Percentiles rank a stretch among this genome's conserved stretches.
Evolutionary conservation across 2,797 vertebrate genomes (phyloP).

Genomic region (Phrynocephalus forsythii): DNA sequence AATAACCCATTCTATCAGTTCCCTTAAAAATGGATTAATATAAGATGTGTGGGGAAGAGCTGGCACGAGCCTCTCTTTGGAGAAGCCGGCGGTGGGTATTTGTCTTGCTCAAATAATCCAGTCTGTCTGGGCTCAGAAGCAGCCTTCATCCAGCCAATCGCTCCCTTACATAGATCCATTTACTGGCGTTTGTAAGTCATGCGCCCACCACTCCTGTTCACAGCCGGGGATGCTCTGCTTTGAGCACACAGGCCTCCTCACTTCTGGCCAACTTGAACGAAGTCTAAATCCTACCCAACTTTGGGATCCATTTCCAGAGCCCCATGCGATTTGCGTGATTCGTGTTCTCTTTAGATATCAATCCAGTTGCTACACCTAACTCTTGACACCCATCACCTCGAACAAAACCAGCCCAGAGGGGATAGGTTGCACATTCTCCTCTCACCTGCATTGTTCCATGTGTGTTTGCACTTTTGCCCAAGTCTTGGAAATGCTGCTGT

Average conservation of each 20-base stretch:
- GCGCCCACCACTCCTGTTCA: background rate
- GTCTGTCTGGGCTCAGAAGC: constrained; percentile 8
- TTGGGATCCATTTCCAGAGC: background rate
- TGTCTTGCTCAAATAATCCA: constrained; percentile 26
- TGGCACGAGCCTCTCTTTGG: constrained; percentile 2
- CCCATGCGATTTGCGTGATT: background rate
- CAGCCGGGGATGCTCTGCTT: background rate
- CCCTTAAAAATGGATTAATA: constrained; percentile 18
- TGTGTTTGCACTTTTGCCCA: too few species aligned
- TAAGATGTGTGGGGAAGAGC: background rate
- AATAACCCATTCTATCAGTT: constrained; percentile 53
- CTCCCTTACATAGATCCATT: background rate
- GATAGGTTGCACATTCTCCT: background rate
- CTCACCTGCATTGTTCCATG: too few species aligned
- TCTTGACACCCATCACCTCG: background rate
- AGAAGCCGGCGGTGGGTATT: constrained; percentile 16
- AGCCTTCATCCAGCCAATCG: background rate
- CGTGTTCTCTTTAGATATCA: background rate
- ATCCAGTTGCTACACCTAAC: background rate
- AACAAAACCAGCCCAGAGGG: background rate
- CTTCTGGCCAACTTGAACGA: too few species aligned
- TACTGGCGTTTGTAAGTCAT: background rate
- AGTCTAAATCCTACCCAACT: background rate
- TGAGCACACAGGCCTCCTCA: background rate
- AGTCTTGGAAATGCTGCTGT: too few species aligned